Base-by-base conservation (phyloP, 2,888 invertebrate species). In the Ichneumon xanthorius region DNA sequence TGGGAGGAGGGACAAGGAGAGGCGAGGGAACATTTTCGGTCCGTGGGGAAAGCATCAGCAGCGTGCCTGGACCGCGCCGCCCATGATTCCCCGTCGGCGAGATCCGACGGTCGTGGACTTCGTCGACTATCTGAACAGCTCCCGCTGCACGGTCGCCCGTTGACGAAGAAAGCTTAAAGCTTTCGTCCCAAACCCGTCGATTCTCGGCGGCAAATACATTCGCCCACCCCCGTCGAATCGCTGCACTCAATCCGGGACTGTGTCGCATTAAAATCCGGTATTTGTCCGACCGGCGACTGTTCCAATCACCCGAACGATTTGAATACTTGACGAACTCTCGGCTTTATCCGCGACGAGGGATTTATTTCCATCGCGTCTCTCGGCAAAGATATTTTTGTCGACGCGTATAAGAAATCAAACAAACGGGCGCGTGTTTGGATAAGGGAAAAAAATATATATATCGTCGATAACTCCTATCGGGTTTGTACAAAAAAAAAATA, bases 11-110 rank as follows among this genome's bases (percentile, higher is more conserved):
- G 86, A 86, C 33, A 89, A 89, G 67, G 88, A 87, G 55, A 88
- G 77, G 61, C 77, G 71, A 50, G 63, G 75, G 79, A 87, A 81
- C 67, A 80, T 87, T 84, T 84, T 78, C 78, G 83, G 80, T 82
- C 75, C 81, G 11, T 88, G 86, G 90, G 72, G 82, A 45, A 92
- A 89, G 77, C 89, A 68, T 33, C 26, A 88, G 79, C 87, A 87
- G 79, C 91, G 92, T n/a, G 90, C 91, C 63, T 89, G 89, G 88
- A 91, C 90, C n/a, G 90, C 89, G 7, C 91, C 91, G n/a, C 88
- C 91, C 11, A 84, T 87, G 80, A 89, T 89, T 30, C 88, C 90
- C 11, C 89, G 89, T 9, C 78, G 84, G 30, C 88, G 89, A 75
- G 89, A 92, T 40, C 87, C 90, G 19, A 90, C 89, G 81, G 89